A percentile compares a stretch with the other conserved stretches of the same genome.
Evolutionary conservation across 2,797 vertebrate genomes (phyloP).

Genomic region (Nothura maculosa): DNA sequence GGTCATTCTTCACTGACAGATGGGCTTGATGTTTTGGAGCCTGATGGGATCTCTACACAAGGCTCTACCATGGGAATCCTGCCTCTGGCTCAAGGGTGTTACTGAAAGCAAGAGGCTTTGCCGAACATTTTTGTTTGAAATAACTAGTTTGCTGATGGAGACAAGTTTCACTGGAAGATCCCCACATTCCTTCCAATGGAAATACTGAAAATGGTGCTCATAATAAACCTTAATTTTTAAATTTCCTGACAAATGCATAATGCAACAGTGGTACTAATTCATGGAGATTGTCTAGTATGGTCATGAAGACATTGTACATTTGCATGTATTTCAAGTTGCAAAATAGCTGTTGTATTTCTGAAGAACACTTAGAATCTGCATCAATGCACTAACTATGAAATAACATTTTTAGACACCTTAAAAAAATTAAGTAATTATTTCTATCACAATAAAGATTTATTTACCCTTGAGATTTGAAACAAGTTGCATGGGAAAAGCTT

Average conservation of each 20-base stretch:
- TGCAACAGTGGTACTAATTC: neutral
- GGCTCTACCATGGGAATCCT: neutral
- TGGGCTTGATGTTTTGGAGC: neutral
- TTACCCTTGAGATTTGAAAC: neutral
- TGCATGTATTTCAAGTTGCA: neutral
- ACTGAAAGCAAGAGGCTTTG: neutral
- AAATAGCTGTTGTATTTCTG: neutral
- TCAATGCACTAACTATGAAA: neutral
- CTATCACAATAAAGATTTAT: neutral
- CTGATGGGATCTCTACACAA: neutral
- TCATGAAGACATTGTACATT: neutral
- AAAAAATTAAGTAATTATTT: neutral
- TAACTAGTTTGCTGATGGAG: neutral
- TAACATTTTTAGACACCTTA: neutral
- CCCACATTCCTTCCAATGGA: neutral
- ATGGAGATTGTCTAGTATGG: neutral
- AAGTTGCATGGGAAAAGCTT: neutral
- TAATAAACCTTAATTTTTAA: conserved; percentile 31
- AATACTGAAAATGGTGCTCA: neutral
- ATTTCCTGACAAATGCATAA: neutral
- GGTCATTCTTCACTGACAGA: neutral
- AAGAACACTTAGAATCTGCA: neutral
- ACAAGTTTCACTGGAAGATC: neutral
- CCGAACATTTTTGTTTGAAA: conserved; percentile 5
- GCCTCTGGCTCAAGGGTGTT: neutral